Percentiles rank a stretch among this genome's conserved stretches.
Evolutionary conservation across 1,140 invertebrate genomes (phyloP).

Genomic region (Agrilus planipennis): DNA sequence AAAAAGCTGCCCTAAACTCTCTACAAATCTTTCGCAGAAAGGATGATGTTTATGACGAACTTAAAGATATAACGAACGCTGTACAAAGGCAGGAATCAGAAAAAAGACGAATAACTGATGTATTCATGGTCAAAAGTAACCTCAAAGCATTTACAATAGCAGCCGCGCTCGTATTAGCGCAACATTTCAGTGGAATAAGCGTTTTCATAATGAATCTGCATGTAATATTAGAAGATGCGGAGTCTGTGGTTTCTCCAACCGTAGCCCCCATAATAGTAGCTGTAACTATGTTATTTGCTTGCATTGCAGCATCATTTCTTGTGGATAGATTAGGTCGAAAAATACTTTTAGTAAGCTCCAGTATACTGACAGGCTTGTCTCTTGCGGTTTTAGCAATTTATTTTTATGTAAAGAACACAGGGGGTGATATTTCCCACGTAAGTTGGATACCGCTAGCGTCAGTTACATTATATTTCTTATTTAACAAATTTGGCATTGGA

Average conservation of each 20-base stretch:
- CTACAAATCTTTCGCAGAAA: slow-evolving; percentile 40
- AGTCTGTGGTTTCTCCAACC: slow-evolving; percentile 10
- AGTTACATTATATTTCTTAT: slow-evolving; percentile 24
- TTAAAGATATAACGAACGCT: slow-evolving; percentile 18
- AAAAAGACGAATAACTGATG: slow-evolving; percentile 11
- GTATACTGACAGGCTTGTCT: slow-evolving; percentile 14
- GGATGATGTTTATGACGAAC: slow-evolving; percentile 27
- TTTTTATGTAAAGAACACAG: slow-evolving; percentile 22
- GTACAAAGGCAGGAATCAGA: slow-evolving; percentile 18
- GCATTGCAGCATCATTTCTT: slow-evolving; percentile 12
- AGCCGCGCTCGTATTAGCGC: slow-evolving; percentile 17
- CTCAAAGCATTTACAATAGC: slow-evolving; percentile 18
- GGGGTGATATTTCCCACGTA: slow-evolving; percentile 8
- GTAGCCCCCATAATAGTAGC: slow-evolving; percentile 20
- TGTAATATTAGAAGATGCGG: slow-evolving; percentile 15
- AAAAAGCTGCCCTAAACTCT: slow-evolving; percentile 35
- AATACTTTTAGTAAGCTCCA: slow-evolving; percentile 15
- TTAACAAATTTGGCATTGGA: slow-evolving; percentile 27
- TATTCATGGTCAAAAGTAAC: slow-evolving; percentile 18
- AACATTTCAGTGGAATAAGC: slow-evolving; percentile 21
- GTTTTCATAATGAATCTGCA: slow-evolving; percentile 22
- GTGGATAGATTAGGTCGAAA: slow-evolving; percentile 22
- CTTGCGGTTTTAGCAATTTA: slow-evolving; percentile 23
- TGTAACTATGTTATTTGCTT: slow-evolving; percentile 17
- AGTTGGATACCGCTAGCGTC: slow-evolving; percentile 27